phyloP scores from a whole-genome alignment of 2,797 vertebrate genomes.

The Aulostomus chinensis region DNA sequence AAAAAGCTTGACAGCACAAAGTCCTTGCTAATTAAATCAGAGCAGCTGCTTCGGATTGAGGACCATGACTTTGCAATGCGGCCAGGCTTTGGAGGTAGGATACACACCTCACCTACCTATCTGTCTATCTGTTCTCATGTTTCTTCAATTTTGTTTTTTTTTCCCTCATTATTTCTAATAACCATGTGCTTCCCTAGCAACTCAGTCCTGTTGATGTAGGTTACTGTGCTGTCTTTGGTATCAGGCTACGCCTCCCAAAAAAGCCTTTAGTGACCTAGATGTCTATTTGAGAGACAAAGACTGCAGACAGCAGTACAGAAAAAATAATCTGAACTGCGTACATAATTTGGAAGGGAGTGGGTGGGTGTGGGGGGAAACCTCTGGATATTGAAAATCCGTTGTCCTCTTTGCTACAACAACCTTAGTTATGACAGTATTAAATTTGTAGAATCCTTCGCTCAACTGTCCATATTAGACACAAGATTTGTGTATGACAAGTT shows the following conservation, averaged over 20 bases:
- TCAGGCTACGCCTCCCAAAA: slow-evolving; percentile 44
- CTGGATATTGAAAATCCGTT: slow-evolving; percentile 9
- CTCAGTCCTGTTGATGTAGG: slow-evolving; percentile 59
- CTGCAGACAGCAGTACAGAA: slow-evolving; percentile 53
- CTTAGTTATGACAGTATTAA: background rate
- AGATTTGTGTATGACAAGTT: background rate
- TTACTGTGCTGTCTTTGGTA: slow-evolving; percentile 68
- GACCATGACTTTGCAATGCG: slow-evolving; percentile 93
- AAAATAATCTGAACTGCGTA: slow-evolving; percentile 70
- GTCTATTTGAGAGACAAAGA: slow-evolving; percentile 65
- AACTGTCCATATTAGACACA: background rate
- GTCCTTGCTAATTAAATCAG: slow-evolving; percentile 83
- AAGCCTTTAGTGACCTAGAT: slow-evolving; percentile 74
- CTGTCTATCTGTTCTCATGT: background rate
- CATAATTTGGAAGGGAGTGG: slow-evolving; percentile 27
- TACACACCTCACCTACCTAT: background rate
- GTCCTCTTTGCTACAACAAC: too few species aligned
- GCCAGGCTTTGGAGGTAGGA: slow-evolving; percentile 91
- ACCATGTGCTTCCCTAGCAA: slow-evolving; percentile 18
- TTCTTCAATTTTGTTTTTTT: too few species aligned
- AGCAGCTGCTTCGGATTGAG: slow-evolving; percentile 90
- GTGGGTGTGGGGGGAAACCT: slow-evolving; percentile 1
- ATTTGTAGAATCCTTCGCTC: background rate
- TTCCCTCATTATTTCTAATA: background rate
- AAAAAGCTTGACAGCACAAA: slow-evolving; percentile 89